A percentile compares a stretch with the other conserved stretches of the same genome.
These are phyloP conservation scores for Helicorthomorpha holstii DNA, from an alignment of 1,140 invertebrate genomes.

Conservation along the genomic window DNA sequence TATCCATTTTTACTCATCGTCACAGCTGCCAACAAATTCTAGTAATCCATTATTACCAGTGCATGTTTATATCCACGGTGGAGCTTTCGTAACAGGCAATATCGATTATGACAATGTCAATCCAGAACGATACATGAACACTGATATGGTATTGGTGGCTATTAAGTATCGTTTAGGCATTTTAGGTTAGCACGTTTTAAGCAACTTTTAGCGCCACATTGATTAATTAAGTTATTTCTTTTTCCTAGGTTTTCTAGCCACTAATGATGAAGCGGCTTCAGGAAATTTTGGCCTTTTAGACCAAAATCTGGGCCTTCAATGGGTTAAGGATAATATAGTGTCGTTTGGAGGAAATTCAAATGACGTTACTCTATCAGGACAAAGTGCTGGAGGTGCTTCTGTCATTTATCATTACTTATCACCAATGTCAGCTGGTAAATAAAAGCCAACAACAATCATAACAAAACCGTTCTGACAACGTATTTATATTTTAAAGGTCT, in stretches of 20 bases:
- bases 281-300: slow-evolving; percentile 46
- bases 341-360: slow-evolving; percentile 38
- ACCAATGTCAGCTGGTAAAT: slow-evolving; percentile 28
- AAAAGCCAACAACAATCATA: slow-evolving; percentile 13
- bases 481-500: too few species aligned
- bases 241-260: neutral
- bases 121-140: slow-evolving; percentile 29
- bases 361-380: slow-evolving; percentile 41
- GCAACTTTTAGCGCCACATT: neutral
- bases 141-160: slow-evolving; percentile 40
- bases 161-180: slow-evolving; percentile 45
- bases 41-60: slow-evolving; percentile 24
- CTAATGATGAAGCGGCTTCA: slow-evolving; percentile 9
- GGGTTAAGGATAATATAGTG: slow-evolving; percentile 39
- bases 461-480: slow-evolving; percentile 79
- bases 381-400: slow-evolving; percentile 34
- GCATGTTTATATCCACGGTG: slow-evolving; percentile 36
- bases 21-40: neutral
- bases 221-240: neutral
- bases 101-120: slow-evolving; percentile 24
- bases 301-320: slow-evolving; percentile 37
- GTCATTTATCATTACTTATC: slow-evolving; percentile 32
- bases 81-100: slow-evolving; percentile 31
- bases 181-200: slow-evolving; percentile 29
- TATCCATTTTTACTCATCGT: neutral